Base-by-base conservation (phyloP, 2,797 vertebrate genomes). In the Enteromius viviparus region DNA sequence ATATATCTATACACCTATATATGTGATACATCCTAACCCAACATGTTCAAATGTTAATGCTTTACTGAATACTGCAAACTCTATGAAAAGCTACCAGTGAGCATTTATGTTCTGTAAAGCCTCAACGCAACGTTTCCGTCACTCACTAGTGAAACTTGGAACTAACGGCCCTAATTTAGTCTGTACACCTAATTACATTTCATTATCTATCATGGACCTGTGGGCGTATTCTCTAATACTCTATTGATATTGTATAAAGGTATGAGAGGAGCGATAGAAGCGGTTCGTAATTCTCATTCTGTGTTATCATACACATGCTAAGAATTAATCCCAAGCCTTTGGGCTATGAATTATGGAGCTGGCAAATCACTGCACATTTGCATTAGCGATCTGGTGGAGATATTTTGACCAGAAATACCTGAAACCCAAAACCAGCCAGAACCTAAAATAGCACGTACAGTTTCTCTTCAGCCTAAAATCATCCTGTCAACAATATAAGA, bases 261-360 rank as follows among this genome's bases (percentile, higher is more conserved):
- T 84, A 88, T 51, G 69, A 87, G 87, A 84, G 78, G 89, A 88
- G 90, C 85, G 85, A 74, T 79, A 76, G 71, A 74, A 79, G 62
- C 42, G 62, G 45, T 70, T 26, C 42, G 74, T 49, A 77, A 66
- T 76, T 83, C 37, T 84, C 85, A 65, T 85, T 78, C 66, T 84
- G 85, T 90, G 89, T 93, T 91, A 91, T 91, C 92, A 92, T 92
- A 94, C 91, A 91, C 86, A 87, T 80, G 68, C 71, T 87, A 93
- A 91, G 89, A 90, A 94, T 94, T 94, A 94, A 93, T 94, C 92
- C 91, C 85, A 89, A 86, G 92, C 91, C 94, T 93, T 91, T 85
- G 92, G 93, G 94, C 90, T 1, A 82, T 88, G 89, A 93, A 92
- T 92, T 93, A 94, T 91, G 91, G 91, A 92, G 91, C 88, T 91